phyloP scores from a whole-genome alignment of 2,113 vertebrate species.

The Vidua chalybeata region DNA sequence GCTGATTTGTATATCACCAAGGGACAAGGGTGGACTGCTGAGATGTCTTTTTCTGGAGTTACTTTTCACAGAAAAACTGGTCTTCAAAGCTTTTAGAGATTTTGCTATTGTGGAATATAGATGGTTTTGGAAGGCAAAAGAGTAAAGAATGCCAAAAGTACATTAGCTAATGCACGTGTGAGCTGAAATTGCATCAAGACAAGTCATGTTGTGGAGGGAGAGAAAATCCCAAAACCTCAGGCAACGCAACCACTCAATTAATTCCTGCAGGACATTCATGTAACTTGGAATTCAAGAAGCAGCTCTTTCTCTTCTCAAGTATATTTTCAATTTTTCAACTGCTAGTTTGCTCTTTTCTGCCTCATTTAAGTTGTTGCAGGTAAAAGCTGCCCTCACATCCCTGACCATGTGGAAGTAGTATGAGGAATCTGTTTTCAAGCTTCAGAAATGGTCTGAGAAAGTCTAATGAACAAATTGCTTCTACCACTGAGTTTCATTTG shows the following conservation, averaged over 20 bases:
- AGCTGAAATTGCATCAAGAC: not conserved
- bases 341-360: not conserved
- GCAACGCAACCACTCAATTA: not conserved
- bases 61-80: not conserved
- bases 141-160: not conserved
- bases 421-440: not conserved
- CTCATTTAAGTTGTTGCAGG: not conserved
- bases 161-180: not conserved
- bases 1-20: not conserved
- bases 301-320: not conserved
- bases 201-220: not conserved
- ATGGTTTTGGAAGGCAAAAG: not conserved
- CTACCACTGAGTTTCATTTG: not conserved
- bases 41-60: not conserved
- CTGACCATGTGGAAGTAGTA: not conserved
- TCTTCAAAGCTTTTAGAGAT: not conserved
- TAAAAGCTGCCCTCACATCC: not conserved
- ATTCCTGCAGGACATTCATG: not conserved
- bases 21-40: not conserved
- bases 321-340: not conserved
- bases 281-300: not conserved
- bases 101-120: not conserved
- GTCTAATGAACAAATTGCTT: not conserved
- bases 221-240: not conserved
- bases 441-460: not conserved